These are phyloP conservation scores for Nymphalis c-album DNA, from an alignment of 2,888 invertebrate species.

Conservation along the genomic window DNA sequence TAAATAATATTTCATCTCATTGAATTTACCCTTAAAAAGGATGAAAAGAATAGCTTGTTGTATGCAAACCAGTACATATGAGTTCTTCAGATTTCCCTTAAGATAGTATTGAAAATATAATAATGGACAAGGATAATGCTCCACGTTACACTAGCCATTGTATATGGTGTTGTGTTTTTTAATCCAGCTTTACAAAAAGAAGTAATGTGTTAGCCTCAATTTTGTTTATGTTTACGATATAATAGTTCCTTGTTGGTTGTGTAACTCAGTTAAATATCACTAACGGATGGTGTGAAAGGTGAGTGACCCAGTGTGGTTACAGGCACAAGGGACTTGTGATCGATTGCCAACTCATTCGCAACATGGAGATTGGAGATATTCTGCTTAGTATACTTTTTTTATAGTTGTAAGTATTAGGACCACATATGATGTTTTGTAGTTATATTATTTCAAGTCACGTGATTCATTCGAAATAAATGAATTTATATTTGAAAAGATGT, in stretches of 20 bases:
- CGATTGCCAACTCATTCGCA: no score
- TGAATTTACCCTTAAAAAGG: not conserved
- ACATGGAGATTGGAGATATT: no score
- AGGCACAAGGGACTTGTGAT: no score
- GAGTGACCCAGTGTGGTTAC: no score
- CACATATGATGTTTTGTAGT: no score
- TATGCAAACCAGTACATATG: conserved; percentile 1
- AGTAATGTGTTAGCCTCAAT: not conserved
- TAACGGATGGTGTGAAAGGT: not conserved
- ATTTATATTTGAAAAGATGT: no score
- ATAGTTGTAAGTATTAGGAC: no score
- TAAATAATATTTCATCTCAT: no score
- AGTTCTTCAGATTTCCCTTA: conserved; percentile 2
- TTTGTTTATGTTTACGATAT: not conserved
- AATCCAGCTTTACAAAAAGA: not conserved
- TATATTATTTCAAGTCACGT: no score
- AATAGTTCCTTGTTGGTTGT: no score
- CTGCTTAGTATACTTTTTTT: no score
- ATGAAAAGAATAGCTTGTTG: conserved; percentile 6
- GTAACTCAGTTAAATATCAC: not conserved
- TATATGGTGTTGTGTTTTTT: not conserved
- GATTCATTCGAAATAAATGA: no score
- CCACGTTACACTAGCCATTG: not conserved
- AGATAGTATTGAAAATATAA: conserved; percentile 7
- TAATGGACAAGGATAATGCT: conserved; percentile 7